Evolutionary conservation across 1,140 invertebrate species (phyloP).

Genomic region (Drosophila carrolli): DNA sequence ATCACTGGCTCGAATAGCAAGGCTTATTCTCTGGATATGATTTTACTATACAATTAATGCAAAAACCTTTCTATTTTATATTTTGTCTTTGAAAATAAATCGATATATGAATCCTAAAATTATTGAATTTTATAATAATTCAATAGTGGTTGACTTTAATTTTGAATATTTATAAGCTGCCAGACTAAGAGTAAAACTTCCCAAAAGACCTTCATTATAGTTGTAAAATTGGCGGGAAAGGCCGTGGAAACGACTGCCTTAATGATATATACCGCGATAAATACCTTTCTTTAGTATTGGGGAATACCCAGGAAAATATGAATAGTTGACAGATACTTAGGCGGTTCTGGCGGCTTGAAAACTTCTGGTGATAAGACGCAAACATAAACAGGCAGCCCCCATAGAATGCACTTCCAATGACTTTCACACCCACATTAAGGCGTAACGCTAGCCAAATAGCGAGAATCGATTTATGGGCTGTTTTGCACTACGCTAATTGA

Average conservation of each 20-base stretch:
- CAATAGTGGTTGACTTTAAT: too few species aligned
- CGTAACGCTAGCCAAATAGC: constrained; percentile 52
- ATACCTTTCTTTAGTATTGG: constrained; percentile 13
- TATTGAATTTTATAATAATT: too few species aligned
- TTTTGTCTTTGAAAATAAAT: too few species aligned
- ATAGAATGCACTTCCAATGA: constrained; percentile 13
- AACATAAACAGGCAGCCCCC: constrained; percentile 21
- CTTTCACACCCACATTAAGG: constrained; percentile 58
- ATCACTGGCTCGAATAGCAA: neutral
- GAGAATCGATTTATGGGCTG: constrained; percentile 62
- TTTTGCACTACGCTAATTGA: constrained; percentile 74
- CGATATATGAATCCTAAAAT: too few species aligned
- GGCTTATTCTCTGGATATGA: too few species aligned
- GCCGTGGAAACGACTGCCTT: constrained; percentile 3
- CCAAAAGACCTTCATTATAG: neutral
- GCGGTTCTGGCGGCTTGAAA: neutral
- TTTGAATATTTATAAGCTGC: too few species aligned
- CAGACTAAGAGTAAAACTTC: neutral
- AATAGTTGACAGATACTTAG: constrained; percentile 9
- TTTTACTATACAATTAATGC: too few species aligned
- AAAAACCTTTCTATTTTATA: too few species aligned
- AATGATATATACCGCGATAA: constrained; percentile 24
- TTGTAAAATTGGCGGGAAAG: constrained; percentile 8
- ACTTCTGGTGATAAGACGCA: constrained; percentile 6
- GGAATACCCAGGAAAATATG: neutral